Evolutionary conservation across 2,888 invertebrate genomes (phyloP), one percentile per base, ranked within the genome.

Genomic region (Pseudococcus jackbeardsleyi): DNA sequence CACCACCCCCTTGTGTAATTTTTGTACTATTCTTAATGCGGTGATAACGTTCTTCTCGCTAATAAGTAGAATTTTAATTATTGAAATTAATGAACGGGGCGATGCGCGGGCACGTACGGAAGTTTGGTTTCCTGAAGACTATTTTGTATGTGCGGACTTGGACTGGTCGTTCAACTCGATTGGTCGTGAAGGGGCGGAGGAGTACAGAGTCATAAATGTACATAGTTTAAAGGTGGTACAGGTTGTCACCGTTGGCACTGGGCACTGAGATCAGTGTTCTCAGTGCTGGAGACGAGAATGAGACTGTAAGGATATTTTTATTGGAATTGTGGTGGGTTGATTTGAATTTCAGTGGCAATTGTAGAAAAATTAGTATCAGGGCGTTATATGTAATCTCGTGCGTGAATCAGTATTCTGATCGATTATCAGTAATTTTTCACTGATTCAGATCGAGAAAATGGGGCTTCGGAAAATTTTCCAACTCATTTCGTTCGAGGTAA

Each of bases 41-140:
- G 48, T 50, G 48, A 50, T 50, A 50, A 54, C n/a, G 54, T 54
- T 15, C 54, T 54, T 54, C 54, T 54, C 54, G 54, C n/a, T 54
- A 54, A 54, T 54, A 54, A 54, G 54, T 54, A 54, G 54, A 54
- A 54, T 54, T 54, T 54, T 54, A 54, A 54, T 54, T 54, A 54
- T 54, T 54, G 54, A n/a, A 54, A 54, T 54, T 54, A 54, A 54
- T 54, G n/a, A 54, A 15, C 54, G 54, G 54, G 5, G 54, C 54
- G 54, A 54, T 54, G 54, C 54, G 54, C 54, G 54, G 54, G n/a
- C 54, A n/a, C 54, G 54, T n/a, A n/a, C 54, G 54, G 54, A 54
- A 54, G 54, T n/a, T 54, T 54, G 54, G 54, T 54, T 54, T 54
- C 54, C 54, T 54, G 54, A 54, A 54, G 54, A 54, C 5, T 50